These are phyloP conservation scores for Azorinus chamasolen DNA, from an alignment of 2,888 invertebrate species.

Conservation along the genomic window DNA sequence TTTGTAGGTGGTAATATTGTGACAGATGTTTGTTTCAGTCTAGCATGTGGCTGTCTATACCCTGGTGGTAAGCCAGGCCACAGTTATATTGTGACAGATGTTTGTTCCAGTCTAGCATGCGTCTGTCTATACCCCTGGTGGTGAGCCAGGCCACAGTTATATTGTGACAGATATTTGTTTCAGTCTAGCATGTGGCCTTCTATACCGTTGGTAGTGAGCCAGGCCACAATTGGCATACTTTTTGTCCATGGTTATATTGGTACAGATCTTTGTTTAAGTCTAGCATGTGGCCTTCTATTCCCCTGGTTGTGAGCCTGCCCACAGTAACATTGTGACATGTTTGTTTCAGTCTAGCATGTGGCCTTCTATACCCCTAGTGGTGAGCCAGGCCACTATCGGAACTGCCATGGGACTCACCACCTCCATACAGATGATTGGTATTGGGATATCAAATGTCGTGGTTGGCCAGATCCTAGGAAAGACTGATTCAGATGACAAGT, in stretches of 20 bases:
- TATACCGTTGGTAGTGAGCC: too few species aligned
- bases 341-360: constrained; percentile 85
- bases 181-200: too few species aligned
- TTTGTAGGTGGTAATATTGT: too few species aligned
- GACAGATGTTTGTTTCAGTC: constrained; percentile 75
- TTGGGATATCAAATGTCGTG: constrained; percentile 85
- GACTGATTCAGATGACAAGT: constrained; percentile 58
- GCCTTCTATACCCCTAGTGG: constrained; percentile 86
- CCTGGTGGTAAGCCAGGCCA: too few species aligned
- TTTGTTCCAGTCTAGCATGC: constrained; percentile 84
- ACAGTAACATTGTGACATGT: constrained; percentile 83
- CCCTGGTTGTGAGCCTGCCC: constrained; percentile 85
- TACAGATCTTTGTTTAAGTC: constrained; percentile 80
- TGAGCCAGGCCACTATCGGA: constrained; percentile 85
- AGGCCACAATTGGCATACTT: too few species aligned
- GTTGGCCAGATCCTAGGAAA: constrained; percentile 85
- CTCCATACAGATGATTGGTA: constrained; percentile 86
- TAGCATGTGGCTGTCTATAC: too few species aligned
- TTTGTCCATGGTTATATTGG: too few species aligned
- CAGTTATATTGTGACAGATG: too few species aligned
- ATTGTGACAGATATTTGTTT: constrained; percentile 71
- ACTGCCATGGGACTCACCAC: constrained; percentile 87
- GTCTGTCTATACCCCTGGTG: constrained; percentile 86
- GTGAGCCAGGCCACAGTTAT: constrained; percentile 85
- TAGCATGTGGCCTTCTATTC: constrained; percentile 86